Evolutionary conservation across 2,113 vertebrate genomes (phyloP), one percentile per base, ranked within the genome.

Genomic region (Crotalus helleri): DNA sequence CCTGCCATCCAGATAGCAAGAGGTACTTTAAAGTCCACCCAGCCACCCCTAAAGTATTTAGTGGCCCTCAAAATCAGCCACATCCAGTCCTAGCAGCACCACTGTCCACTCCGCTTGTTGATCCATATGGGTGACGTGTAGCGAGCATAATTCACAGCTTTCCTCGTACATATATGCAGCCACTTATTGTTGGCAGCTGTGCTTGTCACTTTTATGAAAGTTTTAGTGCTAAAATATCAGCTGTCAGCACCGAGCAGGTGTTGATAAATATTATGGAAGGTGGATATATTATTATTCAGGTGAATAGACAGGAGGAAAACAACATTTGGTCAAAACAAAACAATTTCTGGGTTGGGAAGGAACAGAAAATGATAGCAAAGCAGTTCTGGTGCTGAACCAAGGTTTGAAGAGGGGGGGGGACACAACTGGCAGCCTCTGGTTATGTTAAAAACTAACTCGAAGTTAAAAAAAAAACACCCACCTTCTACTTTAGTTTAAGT

Each of bases 221-320:
- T 85, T 91, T 85, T 85, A 85, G 90, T 85, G 29, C 74, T 91
- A 91, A 85, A 85, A 17, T 44, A 91, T 85, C 90, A 57, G 90
- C 90, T 91, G 69, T 85, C 74, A 29, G 33, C 69, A 85, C 12
- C 90, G 29, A 57, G n/a, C 74, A 57, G 90, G 53, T 91, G 90
- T 12, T 85, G 53, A 57, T 85, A 85, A 91, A 85, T 81, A 91
- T 55, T 44, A 55, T 39, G 13, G 74, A 81, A 91, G 90, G 53
- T 91, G 74, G 74, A 9, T 61, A 90, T 64, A 81, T 58, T 85
- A 55, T 85, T 44, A 85, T 57, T 53, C 90, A 85, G 33, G 54
- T 81, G 85, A 91, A 57, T 39, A 46, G 3, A 17, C n/a, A 12
- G 6, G 33, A 44, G 54, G 64, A 91, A 91, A 91, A 85, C 81